phyloP scores from a whole-genome alignment of 2,797 vertebrate species.

The Clarias laeviceps region DNA sequence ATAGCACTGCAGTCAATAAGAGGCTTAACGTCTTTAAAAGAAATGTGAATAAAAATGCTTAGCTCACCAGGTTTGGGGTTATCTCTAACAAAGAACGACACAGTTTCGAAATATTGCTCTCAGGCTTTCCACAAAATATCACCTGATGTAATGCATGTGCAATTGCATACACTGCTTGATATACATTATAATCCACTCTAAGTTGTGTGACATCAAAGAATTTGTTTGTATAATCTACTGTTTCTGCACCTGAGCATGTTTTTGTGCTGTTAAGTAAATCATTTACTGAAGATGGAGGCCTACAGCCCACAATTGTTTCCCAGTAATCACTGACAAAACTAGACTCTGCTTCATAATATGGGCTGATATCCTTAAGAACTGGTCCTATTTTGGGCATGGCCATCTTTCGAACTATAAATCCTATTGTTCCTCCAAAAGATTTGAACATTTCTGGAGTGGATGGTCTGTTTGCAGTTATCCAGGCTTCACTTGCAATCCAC shows the following conservation, averaged over 20 bases:
- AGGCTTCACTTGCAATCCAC: constrained; percentile 80
- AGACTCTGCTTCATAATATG: constrained; percentile 58
- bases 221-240: constrained; percentile 58
- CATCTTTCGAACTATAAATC: constrained; percentile 74
- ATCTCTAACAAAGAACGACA: constrained; percentile 69
- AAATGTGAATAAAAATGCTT: not conserved
- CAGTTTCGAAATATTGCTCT: constrained; percentile 23
- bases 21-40: not conserved
- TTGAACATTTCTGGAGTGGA: constrained; percentile 72
- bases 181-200: constrained; percentile 76
- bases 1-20: not conserved
- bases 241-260: constrained; percentile 69
- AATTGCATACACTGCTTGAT: constrained; percentile 78
- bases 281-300: constrained; percentile 36
- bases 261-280: constrained; percentile 14
- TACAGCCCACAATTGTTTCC: constrained; percentile 72
- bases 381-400: constrained; percentile 70
- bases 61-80: constrained; percentile 64
- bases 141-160: constrained; percentile 74
- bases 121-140: constrained; percentile 63
- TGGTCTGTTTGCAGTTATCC: constrained; percentile 73
- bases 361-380: constrained; percentile 68
- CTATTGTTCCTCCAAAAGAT: constrained; percentile 74
- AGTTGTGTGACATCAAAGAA: constrained; percentile 76
- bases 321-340: constrained; percentile 73